These are phyloP conservation scores for Premnoplex brunnescens DNA, from an alignment of 2,797 vertebrate genomes.

Conservation along the genomic window DNA sequence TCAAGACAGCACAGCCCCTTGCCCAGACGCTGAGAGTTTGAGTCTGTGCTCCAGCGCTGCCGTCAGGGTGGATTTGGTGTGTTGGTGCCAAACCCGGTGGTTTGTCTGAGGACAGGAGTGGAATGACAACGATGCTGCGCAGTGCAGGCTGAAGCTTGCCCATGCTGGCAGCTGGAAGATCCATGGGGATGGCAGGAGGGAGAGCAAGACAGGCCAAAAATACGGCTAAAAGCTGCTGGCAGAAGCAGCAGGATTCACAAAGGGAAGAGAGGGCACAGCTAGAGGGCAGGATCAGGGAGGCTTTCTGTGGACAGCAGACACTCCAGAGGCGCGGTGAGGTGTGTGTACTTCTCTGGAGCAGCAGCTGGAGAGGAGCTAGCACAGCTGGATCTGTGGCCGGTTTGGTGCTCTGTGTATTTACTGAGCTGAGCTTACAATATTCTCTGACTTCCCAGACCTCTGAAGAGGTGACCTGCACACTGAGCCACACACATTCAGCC, in stretches of 20 bases:
- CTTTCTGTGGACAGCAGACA: background rate
- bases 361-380: background rate
- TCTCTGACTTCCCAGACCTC: background rate
- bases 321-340: background rate
- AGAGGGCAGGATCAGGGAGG: background rate
- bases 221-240: background rate
- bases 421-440: accelerated
- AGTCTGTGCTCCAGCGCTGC: accelerated
- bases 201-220: background rate
- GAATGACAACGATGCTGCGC: accelerated
- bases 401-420: background rate
- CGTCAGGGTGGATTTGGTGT: accelerated
- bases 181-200: accelerated
- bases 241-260: background rate
- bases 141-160: background rate
- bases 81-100: accelerated
- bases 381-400: background rate
- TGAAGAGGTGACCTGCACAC: accelerated
- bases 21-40: accelerated
- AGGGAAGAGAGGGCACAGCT: background rate
- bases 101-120: background rate
- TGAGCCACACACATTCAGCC: accelerated
- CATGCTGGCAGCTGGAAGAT: accelerated
- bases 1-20: accelerated
- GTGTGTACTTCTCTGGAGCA: background rate